Base-by-base conservation (phyloP, 2,797 vertebrate genomes). In the Arremon aurantiirostris region DNA sequence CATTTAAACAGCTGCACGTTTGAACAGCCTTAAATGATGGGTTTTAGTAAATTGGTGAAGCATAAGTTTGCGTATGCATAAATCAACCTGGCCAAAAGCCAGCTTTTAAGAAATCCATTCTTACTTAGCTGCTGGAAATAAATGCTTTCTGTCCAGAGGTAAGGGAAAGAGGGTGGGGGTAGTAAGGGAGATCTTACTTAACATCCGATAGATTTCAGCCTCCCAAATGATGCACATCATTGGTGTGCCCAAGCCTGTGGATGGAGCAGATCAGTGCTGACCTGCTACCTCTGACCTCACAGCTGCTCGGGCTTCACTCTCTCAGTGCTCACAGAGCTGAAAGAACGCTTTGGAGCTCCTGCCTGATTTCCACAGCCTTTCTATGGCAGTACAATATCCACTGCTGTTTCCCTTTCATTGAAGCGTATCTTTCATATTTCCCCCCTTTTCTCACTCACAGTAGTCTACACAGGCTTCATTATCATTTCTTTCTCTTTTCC, bases 1-100 rank as follows among this genome's bases (percentile, higher is more conserved):
- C 93, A 94, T 95, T 97, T 95, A 95, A 97, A 92, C 71, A 97
- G 86, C 85, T 96, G 93, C 63, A 61, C 44, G 23, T 89, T 94
- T 86, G 84, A 95, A 92, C 28, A 71, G 63, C 32, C 84, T 89
- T 95, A 91, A 97, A 95, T 70, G 87, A 96, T 80, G 49, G 66
- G n/a, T 22, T 93, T 96, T 91, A 94, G 94, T 89, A 91, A 97
- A 94, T 69, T 92, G n/a, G 75, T 79, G 83, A 97, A 96, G 91
- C 93, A 39, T 75, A 96, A 79, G 42, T 96, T 93, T 79, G 84
- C 2, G 2, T 66, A 73, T 86, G 61, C 61, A 89, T 88, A 93
- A 95, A 96, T 96, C 96, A 97, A 96, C 70, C 68, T 93, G 66
- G 82, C 86, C 39, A 66, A 87, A 93, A 82, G 65, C 73, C 90